Base-by-base conservation (phyloP, 1,140 invertebrate species). In the Lordiphosa stackelbergi region DNA sequence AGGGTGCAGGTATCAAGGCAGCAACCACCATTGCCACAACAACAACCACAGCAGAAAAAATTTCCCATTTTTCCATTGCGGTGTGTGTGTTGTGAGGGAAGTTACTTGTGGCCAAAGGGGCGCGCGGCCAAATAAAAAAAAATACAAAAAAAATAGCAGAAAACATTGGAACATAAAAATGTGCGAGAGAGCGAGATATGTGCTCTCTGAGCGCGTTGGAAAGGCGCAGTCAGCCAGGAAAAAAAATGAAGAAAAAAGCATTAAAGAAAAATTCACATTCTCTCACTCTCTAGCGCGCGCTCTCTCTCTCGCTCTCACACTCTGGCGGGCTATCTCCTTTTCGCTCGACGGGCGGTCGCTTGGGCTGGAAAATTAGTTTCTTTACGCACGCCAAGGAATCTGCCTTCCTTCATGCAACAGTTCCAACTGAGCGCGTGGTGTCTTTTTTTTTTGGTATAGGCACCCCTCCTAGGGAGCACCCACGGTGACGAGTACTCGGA, bases 21-120 rank as follows among this genome's bases (percentile, higher is more conserved):
- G 74, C 83, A 85, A 86, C 85, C 85, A 86, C 85, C 85, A 86
- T 86, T 86, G 85, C 85, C 85, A 59, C 85, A 85, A 59, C 85
- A 86, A 85, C 85, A 86, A 86, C 85, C 86, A 83, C 85, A 79
- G 85, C 85, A 86, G 85, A 48, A 86, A 86, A 85, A 86, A 85
- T 86, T 86, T 86, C 85, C 85, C 85, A 86, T 86, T 86, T 86
- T 86, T 86, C 85, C 85, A 86, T 86, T 86, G 85, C 73, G 85
- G 85, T 69, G 45, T 73, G 43, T 31, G 28, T 31, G 28, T 31
- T 31, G 28, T 38, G 45, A 58, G 52, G 61, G 49, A 62, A 74
- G 73, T 64, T 73, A 70, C 71, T 75, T 75, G 71, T 70, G 73
- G 73, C 73, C 73, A 64, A 46, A 46, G 31, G 69, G 64, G 69